These are phyloP conservation scores for Pseudomugil tenellus DNA, from an alignment of 2,797 vertebrate genomes.

Conservation along the genomic window DNA sequence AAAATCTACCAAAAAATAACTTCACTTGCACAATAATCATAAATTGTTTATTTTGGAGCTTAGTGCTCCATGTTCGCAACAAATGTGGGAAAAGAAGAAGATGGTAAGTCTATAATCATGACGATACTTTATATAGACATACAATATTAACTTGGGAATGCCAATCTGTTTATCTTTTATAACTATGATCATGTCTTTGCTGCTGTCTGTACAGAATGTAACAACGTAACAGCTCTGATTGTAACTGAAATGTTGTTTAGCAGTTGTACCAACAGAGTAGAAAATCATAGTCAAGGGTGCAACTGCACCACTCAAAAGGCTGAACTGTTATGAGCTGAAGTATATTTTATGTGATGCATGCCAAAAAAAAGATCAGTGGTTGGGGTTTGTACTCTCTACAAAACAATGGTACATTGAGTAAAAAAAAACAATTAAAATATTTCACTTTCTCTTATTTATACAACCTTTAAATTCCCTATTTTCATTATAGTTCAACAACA, in stretches of 20 bases:
- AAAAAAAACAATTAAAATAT: not conserved
- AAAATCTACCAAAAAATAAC: not conserved
- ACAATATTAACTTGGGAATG: not conserved
- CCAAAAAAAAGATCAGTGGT: not conserved
- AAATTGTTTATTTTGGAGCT: conserved; percentile 60
- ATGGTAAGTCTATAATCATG: conserved; percentile 39
- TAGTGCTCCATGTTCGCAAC: conserved; percentile 31
- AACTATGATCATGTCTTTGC: not conserved
- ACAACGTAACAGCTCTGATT: not conserved
- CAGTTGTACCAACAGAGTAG: conserved; percentile 7
- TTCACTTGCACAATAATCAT: conserved; percentile 55
- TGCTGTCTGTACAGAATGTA: not conserved
- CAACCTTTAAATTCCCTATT: not conserved
- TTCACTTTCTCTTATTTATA: not conserved
- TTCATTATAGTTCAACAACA: not conserved
- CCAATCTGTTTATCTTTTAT: conserved; percentile 5
- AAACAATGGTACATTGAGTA: not conserved
- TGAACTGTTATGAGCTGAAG: not conserved
- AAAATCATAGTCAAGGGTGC: conserved; percentile 28
- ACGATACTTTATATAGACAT: conserved; percentile 6
- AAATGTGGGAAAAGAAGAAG: conserved; percentile 47
- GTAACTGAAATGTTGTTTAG: conserved; percentile 11
- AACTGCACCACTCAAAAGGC: not conserved
- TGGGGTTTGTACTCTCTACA: not conserved
- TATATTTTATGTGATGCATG: conserved; percentile 17